Base-by-base conservation (phyloP, 2,797 vertebrate species). In the Pogonophryne albipinna region DNA sequence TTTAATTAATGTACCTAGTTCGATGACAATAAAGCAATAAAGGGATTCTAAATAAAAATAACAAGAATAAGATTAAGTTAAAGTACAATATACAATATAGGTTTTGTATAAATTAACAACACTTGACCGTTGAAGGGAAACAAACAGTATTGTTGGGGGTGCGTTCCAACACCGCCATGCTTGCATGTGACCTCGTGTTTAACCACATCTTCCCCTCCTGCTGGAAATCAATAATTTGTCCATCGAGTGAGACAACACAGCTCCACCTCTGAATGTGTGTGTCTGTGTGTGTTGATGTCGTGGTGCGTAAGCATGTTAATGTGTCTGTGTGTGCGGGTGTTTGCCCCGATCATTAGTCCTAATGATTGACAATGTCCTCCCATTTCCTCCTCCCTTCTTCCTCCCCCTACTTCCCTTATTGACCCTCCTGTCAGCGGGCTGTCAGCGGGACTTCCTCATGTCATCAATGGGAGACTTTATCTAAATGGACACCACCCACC, bases 381-480 rank as follows among this genome's bases (percentile, higher is more conserved):
- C 52, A 76, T 76, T 80, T 76, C 74, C 64, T 73, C 77, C 65
- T n/a, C 51, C 66, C 20, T 57, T 50, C 61, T 57, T 53, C 59
- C 62, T 64, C 55, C 76, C 58, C 80, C 85, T 87, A 84, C 85
- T 86, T 80, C 84, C 82, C 78, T 85, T 91, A 93, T 93, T 93
- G 92, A 94, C 87, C 79, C 71, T 83, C 68, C 90, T 91, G 90
- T 94, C 92, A 90, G 52, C 84, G 15, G 73, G 61, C 78, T 90
- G 91, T 91, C 92, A 89, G 72, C 2, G 7, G 17, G 53, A 80
- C 87, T 91, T 93, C 92, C 86, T 90, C 69, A 56, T 85, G 85
- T 89, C 91, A 87, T 91, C 92, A 92, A 85, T 90, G 90, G 89
- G 73, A 71, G 82, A 85, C 85, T 88, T 92, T 92, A 94, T 94